Evolutionary conservation across 2,888 invertebrate genomes (phyloP).

Genomic region (Zygothrica quintamaculata): DNA sequence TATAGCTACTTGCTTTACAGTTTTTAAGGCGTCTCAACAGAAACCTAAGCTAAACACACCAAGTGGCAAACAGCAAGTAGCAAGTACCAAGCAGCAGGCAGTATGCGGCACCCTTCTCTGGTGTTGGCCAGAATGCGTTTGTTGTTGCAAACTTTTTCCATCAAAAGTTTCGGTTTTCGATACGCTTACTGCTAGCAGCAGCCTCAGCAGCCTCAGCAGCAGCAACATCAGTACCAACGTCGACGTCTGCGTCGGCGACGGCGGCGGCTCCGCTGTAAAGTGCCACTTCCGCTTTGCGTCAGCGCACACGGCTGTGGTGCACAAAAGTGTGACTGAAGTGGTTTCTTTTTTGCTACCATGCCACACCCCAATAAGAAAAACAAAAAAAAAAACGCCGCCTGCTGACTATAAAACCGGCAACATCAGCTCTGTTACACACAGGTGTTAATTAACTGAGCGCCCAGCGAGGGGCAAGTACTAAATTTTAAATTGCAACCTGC

Average conservation of each 20-base stretch:
- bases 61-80: not conserved
- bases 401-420: not conserved
- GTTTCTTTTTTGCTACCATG: too few species aligned
- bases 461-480: constrained; percentile 40
- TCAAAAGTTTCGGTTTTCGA: constrained; percentile 81
- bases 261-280: constrained; percentile 52
- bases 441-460: constrained; percentile 74
- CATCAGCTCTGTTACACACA: constrained; percentile 24
- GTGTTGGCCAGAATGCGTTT: constrained; percentile 68
- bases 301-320: constrained; percentile 66
- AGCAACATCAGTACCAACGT: constrained; percentile 8
- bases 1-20: constrained; percentile 69
- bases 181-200: constrained; percentile 58
- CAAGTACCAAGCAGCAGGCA: too few species aligned
- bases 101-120: not conserved
- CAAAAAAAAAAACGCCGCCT: not conserved
- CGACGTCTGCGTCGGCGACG: constrained; percentile 20
- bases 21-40: constrained; percentile 40
- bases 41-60: not conserved
- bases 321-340: constrained; percentile 75
- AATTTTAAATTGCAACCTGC: constrained; percentile 72
- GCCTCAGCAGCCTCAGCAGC: constrained; percentile 9
- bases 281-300: constrained; percentile 77
- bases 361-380: not conserved
- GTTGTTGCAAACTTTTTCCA: constrained; percentile 81